phyloP scores from a whole-genome alignment of 2,888 invertebrate genomes.

The Watsonalla cultraria region DNA sequence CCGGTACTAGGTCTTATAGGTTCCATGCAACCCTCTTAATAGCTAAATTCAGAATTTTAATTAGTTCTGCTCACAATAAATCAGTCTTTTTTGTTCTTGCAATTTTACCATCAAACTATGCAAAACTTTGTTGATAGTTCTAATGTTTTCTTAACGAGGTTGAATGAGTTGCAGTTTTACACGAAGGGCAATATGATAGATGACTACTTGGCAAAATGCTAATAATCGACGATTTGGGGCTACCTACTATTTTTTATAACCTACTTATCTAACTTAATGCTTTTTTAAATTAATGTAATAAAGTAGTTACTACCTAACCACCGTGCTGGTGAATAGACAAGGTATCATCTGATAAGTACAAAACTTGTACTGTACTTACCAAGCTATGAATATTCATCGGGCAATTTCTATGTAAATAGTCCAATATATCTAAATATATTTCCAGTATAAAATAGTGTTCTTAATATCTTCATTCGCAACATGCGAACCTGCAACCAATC shows the following conservation, averaged over 20 bases:
- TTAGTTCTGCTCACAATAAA: constrained; percentile 22
- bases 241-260: background rate
- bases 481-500: background rate
- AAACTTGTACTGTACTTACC: too few relatives aligned
- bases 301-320: too few relatives aligned
- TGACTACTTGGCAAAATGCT: constrained; percentile 12
- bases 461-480: too few relatives aligned
- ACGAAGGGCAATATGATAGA: constrained; percentile 26
- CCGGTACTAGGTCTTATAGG: constrained; percentile 28
- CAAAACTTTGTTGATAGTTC: background rate
- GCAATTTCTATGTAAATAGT: too few relatives aligned
- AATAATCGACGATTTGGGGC: constrained; percentile 10
- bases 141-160: constrained; percentile 23
- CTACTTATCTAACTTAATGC: too few relatives aligned
- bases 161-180: constrained; percentile 35
- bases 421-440: too few relatives aligned
- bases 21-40: constrained; percentile 43
- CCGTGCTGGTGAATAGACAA: too few relatives aligned
- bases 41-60: constrained; percentile 33
- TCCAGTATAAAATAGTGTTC: too few relatives aligned
- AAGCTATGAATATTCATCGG: background rate
- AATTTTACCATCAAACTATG: background rate
- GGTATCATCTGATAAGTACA: too few relatives aligned
- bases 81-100: constrained; percentile 5
- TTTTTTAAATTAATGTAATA: too few relatives aligned